Conservation (phyloP, 2,888 invertebrate genomes). For the Kryphioiulus occultus region DNA sequence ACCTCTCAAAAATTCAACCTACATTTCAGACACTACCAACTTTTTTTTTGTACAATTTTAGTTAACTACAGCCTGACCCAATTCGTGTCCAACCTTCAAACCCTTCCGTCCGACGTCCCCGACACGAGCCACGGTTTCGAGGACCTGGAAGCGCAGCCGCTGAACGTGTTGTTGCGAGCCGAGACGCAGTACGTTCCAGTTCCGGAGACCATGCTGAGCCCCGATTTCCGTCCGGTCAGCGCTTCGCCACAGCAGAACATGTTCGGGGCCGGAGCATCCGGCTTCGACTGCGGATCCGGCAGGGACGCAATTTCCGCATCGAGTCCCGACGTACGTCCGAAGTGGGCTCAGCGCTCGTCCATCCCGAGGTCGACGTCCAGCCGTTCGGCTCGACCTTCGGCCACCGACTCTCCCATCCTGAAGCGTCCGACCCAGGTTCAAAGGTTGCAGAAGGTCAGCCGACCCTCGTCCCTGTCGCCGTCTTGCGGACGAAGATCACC, state of each 20-base stretch:
- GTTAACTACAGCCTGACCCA: slow-evolving; percentile 34
- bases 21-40: too few species aligned
- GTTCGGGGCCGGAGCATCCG: slow-evolving; percentile 39
- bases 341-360: slow-evolving; percentile 46
- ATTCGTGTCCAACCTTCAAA: slow-evolving; percentile 4
- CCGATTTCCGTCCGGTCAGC: slow-evolving; percentile 70
- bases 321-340: neutral
- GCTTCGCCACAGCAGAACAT: slow-evolving; percentile 60
- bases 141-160: neutral
- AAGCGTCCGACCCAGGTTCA: slow-evolving; percentile 49
- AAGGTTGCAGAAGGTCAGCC: slow-evolving; percentile 41
- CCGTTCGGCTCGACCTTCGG: neutral
- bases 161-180: slow-evolving; percentile 68
- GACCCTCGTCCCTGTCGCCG: slow-evolving; percentile 48
- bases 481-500: slow-evolving; percentile 47
- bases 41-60: neutral
- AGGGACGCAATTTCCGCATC: neutral
- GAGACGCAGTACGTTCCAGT: slow-evolving; percentile 88
- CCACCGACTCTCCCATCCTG: slow-evolving; percentile 51
- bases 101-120: slow-evolving; percentile 44
- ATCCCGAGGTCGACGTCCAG: neutral
- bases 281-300: slow-evolving; percentile 3
- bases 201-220: slow-evolving; percentile 86
- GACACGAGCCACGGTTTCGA: slow-evolving; percentile 18
- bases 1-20: too few species aligned